Conservation (phyloP, 2,113 vertebrate genomes). For the Procavia capensis region DNA sequence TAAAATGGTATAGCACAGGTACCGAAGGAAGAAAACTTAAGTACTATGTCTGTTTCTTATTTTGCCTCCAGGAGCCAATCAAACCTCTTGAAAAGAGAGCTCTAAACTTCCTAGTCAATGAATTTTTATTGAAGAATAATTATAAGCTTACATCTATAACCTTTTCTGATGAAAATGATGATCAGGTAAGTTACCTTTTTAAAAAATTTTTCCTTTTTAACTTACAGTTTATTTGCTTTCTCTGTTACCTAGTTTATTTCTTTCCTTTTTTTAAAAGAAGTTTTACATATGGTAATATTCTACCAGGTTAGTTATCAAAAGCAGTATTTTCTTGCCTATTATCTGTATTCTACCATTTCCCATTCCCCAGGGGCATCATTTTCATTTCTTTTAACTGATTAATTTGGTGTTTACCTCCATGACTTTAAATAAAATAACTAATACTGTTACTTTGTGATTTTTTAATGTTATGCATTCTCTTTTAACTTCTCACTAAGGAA, state of each 20-base stretch:
- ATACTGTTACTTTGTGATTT: background rate
- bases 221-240: conserved; percentile 19
- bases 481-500: background rate
- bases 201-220: conserved; percentile 52
- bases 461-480: background rate
- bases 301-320: background rate
- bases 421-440: background rate
- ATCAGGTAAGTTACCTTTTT: conserved; percentile 92
- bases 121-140: conserved; percentile 99
- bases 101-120: conserved; percentile 99
- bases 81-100: conserved; percentile 99
- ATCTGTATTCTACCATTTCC: background rate
- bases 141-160: conserved; percentile 99
- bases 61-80: conserved; percentile 93
- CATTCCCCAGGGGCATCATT: background rate
- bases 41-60: conserved; percentile 53
- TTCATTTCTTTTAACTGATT: background rate
- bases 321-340: background rate
- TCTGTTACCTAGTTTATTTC: conserved; percentile 31
- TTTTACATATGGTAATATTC: background rate
- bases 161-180: conserved; percentile 99
- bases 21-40: background rate
- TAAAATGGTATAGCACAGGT: background rate
- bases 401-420: background rate
- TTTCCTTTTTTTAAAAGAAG: background rate